phyloP scores from a whole-genome alignment of 1,140 invertebrate species.

The Diabrotica virgifera region DNA sequence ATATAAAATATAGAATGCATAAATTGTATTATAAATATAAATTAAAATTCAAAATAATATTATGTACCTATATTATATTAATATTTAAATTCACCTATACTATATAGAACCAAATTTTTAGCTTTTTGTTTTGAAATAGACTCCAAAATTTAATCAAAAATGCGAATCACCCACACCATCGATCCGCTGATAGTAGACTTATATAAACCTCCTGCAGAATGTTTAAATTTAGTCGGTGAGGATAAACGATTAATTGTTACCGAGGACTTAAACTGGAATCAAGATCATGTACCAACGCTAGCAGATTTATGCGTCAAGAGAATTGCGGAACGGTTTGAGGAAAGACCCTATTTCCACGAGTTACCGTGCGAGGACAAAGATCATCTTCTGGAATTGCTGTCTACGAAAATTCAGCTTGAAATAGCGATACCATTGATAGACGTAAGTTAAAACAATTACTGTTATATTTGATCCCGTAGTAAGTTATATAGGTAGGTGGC shows the following conservation, averaged over 20 bases:
- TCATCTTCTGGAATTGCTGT: slow-evolving; percentile 36
- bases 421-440: slow-evolving; percentile 38
- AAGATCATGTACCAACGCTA: slow-evolving; percentile 31
- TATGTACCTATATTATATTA: too few relatives aligned
- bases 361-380: slow-evolving; percentile 38
- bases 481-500: too few relatives aligned
- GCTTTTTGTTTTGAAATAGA: neutral
- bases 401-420: slow-evolving; percentile 34
- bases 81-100: too few relatives aligned
- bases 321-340: slow-evolving; percentile 36
- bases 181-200: slow-evolving; percentile 27
- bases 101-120: too few relatives aligned
- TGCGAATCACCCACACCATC: slow-evolving; percentile 37
- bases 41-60: too few relatives aligned
- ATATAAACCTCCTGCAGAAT: slow-evolving; percentile 32
- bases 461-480: too few relatives aligned
- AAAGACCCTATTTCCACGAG: slow-evolving; percentile 36
- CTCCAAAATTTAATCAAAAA: slow-evolving; percentile 17
- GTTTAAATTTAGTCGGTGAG: slow-evolving; percentile 31
- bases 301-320: slow-evolving; percentile 33
- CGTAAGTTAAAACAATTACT: slow-evolving; percentile 20
- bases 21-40: too few relatives aligned
- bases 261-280: slow-evolving; percentile 40
- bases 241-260: slow-evolving; percentile 30
- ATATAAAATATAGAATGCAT: too few relatives aligned